phyloP scores from a whole-genome alignment of 2,113 vertebrate species.

The Indicator maculatus region DNA sequence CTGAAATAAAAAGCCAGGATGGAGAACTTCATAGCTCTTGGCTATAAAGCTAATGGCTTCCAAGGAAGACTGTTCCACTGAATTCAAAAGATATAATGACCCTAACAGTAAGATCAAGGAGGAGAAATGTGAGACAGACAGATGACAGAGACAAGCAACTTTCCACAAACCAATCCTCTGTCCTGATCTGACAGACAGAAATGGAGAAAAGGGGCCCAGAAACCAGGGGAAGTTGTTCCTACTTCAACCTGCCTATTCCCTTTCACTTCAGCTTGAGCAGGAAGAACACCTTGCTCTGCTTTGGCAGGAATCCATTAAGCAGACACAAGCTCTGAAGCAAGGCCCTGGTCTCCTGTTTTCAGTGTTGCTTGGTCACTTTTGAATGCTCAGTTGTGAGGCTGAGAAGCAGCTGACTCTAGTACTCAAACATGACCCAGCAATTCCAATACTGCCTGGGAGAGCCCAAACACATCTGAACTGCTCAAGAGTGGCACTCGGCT shows the following conservation, averaged over 20 bases:
- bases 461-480: background rate
- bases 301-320: background rate
- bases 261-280: background rate
- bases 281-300: background rate
- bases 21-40: background rate
- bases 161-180: background rate
- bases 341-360: background rate
- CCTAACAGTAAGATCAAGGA: background rate
- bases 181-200: background rate
- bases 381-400: background rate
- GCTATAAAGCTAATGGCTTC: background rate
- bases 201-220: background rate
- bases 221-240: background rate
- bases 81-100: background rate
- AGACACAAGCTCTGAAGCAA: background rate
- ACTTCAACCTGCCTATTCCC: background rate
- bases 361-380: background rate
- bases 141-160: background rate
- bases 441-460: background rate
- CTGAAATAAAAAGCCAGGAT: background rate
- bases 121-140: background rate
- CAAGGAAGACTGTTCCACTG: background rate
- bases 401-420: background rate
- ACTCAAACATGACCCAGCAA: background rate
- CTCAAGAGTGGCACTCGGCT: background rate